Evolutionary conservation across 2,888 invertebrate genomes (phyloP), one percentile per base, ranked within the genome.

Genomic region (Prosopocoilus inquinatus): DNA sequence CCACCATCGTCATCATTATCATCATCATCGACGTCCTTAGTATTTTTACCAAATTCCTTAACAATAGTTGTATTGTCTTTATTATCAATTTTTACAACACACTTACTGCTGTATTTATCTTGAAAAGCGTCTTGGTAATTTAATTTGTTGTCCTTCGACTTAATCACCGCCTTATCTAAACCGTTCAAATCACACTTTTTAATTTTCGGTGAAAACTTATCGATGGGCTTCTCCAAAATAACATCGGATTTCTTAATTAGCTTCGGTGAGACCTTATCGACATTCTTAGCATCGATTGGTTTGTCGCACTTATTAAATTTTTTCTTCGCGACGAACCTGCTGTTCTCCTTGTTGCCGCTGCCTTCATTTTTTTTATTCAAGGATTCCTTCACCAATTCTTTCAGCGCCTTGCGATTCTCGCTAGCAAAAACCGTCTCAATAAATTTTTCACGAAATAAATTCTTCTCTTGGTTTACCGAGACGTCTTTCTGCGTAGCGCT

Each of bases 371-470:
- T 57, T n/a, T 47, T 41, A 15, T 28, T 28, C 3, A 28, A 5
- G 7, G 16, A 48, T 36, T 52, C 52, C 13, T 51, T 41, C 15
- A 52, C 48, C 8, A 34, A 33, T n/a, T 49, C 49, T 34, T 57
- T 57, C 33, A 32, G 43, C 28, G 41, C 33, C 53, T 57, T 57
- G 48, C 52, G 48, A 34, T 47, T 49, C 11, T 57, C 52, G 48
- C 53, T 53, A 57, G 52, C 48, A 57, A 52, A 52, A 48, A 57
- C 45, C 45, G 47, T 48, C 33, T 57, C 56, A 57, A 51, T 46
- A 53, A 47, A 13, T 53, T 52, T 57, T 46, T 57, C 56, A 53
- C 51, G 51, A 51, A 56, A 56, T 56, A 57, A 57, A 52, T 43
- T 57, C 52, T 48, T 50, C 2, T 55, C 55, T 3, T 20, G 47